A percentile compares a stretch with the other conserved stretches of the same genome.
phyloP scores from a whole-genome alignment of 2,888 invertebrate species.

The Busseola fusca region DNA sequence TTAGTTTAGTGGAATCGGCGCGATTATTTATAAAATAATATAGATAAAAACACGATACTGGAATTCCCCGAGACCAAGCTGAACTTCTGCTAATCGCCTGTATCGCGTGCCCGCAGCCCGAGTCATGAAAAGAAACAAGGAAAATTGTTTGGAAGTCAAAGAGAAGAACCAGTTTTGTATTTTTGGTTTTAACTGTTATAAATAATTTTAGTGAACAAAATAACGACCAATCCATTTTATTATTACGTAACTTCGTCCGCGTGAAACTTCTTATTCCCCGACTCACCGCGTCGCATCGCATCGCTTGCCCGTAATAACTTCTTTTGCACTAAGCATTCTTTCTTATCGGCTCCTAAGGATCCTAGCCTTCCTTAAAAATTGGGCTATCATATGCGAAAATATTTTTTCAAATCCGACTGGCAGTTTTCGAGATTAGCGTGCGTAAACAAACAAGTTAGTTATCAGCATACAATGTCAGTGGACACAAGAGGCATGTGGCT shows the following conservation, averaged over 20 bases:
- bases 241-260: neutral
- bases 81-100: neutral
- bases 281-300: neutral
- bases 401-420: neutral
- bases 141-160: conserved; percentile 2
- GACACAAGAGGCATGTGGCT: no score
- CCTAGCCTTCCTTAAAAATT: neutral
- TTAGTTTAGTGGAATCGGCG: no score
- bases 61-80: neutral
- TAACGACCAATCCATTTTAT: neutral
- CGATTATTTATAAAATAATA: neutral
- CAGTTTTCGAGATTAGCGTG: neutral
- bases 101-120: neutral
- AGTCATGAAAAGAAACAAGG: neutral
- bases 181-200: neutral
- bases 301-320: neutral
- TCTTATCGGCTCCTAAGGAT: neutral
- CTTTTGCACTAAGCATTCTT: neutral
- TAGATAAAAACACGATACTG: neutral
- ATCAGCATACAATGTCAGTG: neutral
- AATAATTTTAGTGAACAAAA: neutral
- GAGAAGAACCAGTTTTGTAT: neutral
- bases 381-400: neutral
- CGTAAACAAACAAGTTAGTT: neutral
- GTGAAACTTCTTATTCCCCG: neutral